Percentiles rank a stretch among this genome's conserved stretches.
phyloP scores from a whole-genome alignment of 1,140 invertebrate species.

The Druon quercuslanigerum region DNA sequence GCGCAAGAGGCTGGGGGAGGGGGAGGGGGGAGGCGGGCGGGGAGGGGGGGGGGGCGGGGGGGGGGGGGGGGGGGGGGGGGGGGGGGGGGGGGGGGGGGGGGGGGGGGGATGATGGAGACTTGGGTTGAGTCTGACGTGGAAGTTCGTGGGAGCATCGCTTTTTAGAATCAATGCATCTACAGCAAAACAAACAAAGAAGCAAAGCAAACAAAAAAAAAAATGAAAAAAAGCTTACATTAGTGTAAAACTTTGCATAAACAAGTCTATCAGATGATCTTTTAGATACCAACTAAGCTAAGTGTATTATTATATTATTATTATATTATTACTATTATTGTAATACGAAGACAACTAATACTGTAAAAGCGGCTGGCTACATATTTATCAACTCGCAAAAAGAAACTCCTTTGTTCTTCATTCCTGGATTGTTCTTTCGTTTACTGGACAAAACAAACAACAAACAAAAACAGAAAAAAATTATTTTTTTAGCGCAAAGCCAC shows the following conservation, averaged over 20 bases:
- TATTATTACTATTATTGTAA: constrained; percentile 22
- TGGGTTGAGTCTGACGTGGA: neutral
- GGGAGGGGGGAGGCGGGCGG: too few relatives aligned
- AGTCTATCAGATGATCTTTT: constrained; percentile 22
- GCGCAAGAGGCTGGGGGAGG: too few relatives aligned
- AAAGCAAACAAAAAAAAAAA: neutral
- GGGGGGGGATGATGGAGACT: neutral
- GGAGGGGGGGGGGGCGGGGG: too few relatives aligned
- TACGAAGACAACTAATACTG: constrained; percentile 18
- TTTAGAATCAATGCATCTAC: neutral
- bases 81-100: neutral
- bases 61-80: too few relatives aligned
- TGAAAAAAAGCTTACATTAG: neutral
- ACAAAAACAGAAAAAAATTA: too few relatives aligned
- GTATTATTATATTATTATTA: constrained; percentile 10
- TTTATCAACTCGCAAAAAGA: constrained; percentile 11
- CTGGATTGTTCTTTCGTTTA: constrained; percentile 10
- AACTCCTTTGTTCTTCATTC: neutral
- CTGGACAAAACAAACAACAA: too few relatives aligned
- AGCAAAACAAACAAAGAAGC: too few relatives aligned
- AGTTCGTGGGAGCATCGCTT: constrained; percentile 7
- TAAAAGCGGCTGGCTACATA: constrained; percentile 29
- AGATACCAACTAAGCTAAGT: constrained; percentile 23
- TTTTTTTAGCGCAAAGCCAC: neutral
- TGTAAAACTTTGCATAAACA: constrained; percentile 9